Percentiles rank a stretch among this genome's conserved stretches.
Conservation (phyloP, 2,113 vertebrate species). For the Abramis brama region DNA sequence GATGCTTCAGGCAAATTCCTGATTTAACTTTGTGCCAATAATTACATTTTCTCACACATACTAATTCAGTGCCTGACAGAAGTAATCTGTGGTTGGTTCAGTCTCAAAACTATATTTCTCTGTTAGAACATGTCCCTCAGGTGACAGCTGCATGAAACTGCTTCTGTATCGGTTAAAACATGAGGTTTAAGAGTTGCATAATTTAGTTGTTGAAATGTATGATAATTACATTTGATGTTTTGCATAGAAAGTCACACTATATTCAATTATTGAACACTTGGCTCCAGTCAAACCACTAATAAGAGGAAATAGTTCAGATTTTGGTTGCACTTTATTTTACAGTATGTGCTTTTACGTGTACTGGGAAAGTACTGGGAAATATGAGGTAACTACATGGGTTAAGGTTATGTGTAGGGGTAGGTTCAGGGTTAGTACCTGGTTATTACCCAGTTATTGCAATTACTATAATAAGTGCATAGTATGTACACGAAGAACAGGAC, state of each 20-base stretch:
- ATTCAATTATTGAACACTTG: no score
- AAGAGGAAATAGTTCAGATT: neutral
- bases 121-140: neutral
- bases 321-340: neutral
- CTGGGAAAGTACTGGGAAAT: no score
- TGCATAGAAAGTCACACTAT: no score
- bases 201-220: neutral
- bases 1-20: neutral
- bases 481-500: no score
- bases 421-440: no score
- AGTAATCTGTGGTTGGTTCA: neutral
- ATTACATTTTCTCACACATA: neutral
- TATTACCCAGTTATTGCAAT: no score
- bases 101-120: neutral
- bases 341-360: no score
- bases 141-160: conserved; percentile 2
- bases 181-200: neutral
- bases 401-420: no score
- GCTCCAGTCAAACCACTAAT: neutral
- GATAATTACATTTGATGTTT: no score
- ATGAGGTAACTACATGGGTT: no score
- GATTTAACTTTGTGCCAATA: conserved; percentile 5
- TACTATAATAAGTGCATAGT: no score
- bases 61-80: neutral
- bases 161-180: neutral